Evolutionary conservation across 2,113 vertebrate species (phyloP).

Genomic region (Daphoenositta chrysoptera): DNA sequence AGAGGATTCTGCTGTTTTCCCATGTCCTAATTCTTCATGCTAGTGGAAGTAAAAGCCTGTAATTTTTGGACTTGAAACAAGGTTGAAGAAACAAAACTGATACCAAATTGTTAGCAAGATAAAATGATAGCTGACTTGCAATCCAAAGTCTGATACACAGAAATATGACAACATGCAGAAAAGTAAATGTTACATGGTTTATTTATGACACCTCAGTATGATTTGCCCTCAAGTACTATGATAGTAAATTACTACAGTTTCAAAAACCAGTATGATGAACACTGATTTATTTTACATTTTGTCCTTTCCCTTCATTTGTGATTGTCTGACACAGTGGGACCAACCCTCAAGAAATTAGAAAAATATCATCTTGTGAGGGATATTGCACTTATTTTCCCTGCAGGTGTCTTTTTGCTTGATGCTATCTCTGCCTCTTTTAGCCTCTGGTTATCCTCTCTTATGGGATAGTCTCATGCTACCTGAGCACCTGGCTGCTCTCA

Average conservation of each 20-base stretch:
- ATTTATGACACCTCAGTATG: conserved; percentile 15
- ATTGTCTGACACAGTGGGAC: not conserved
- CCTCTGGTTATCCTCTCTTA: not conserved
- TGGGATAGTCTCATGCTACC: not conserved
- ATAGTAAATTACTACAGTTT: conserved; percentile 36
- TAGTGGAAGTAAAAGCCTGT: not conserved
- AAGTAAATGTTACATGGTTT: not conserved
- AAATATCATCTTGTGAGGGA: not conserved
- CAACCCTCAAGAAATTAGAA: conserved; percentile 19
- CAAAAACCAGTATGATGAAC: not conserved
- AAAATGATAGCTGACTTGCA: not conserved
- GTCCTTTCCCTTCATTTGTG: conserved; percentile 12
- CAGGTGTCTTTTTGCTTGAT: not conserved
- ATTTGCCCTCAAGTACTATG: conserved; percentile 16
- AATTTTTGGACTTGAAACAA: not conserved
- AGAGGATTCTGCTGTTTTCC: not conserved
- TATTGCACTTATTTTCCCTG: conserved; percentile 17
- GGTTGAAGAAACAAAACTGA: not conserved
- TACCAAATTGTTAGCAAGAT: not conserved
- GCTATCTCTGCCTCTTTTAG: not conserved
- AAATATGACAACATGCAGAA: not conserved
- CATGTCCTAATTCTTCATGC: not conserved
- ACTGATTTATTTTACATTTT: conserved; percentile 41
- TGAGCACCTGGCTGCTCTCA: not conserved
- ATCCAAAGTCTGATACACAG: not conserved